Base-by-base conservation (phyloP, 2,888 invertebrate genomes). In the Agrilus biguttatus region DNA sequence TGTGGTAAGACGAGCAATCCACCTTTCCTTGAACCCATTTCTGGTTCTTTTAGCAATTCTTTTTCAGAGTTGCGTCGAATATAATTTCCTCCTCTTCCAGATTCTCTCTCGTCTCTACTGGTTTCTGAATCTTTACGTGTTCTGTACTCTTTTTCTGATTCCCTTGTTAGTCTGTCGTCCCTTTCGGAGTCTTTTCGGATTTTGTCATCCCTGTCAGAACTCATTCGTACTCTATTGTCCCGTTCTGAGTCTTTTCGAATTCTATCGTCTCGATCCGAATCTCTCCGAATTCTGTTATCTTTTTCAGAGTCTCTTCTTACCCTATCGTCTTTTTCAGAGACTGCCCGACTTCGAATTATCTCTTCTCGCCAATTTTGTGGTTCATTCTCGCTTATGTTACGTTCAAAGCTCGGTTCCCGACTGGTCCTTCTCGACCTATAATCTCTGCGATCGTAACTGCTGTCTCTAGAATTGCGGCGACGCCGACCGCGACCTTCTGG, bases 331-430 rank as follows among this genome's bases (percentile, higher is more conserved):
- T 28, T 28, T 28, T 28, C 28, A 10, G 28, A 28, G 2, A 39
- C 49, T 42, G 44, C 32, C 13, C 36, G 34, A 33, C 53, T 53
- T 19, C 59, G 50, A 33, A 55, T 49, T 19, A 62, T 65, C 51
- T 66, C 67, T 8, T 66, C 65, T 6, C 67, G 52, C 65, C 65
- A 66, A 49, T 65, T 66, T 47, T 61, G 60, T 6, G 52, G 53
- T 40, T 58, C 59, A 36, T 53, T 53, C 23, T 65, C 62, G 1
- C 61, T 47, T 28, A 38, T 55, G 37, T 53, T 57, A 6, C 54
- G 53, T 28, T 65, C 65, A 42, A 55, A 61, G 44, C 62, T 65
- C 6, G 53, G 46, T 38, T 65, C 64, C 35, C 62, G 48, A 17
- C 56, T 55, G 1, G 48, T 49, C 39, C 63, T 62, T 43, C 55